Percentiles rank a stretch among this genome's conserved stretches.
Evolutionary conservation across 2,888 invertebrate genomes (phyloP).

Genomic region (Ichneumoninae sp.): DNA sequence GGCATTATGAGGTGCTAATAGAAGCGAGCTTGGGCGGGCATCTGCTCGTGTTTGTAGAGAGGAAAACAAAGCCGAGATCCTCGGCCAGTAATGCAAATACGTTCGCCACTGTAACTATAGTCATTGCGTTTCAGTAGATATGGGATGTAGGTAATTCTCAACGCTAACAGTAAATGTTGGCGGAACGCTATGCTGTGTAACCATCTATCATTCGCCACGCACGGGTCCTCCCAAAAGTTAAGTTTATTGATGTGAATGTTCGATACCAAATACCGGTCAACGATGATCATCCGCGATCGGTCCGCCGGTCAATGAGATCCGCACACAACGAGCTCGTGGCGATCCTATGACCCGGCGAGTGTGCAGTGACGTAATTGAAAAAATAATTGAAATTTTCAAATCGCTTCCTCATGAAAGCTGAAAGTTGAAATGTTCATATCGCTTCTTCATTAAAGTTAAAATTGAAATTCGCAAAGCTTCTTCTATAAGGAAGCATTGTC

Average conservation of each 20-base stretch:
- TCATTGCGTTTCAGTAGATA: constrained; percentile 1
- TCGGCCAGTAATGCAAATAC: constrained; percentile 20
- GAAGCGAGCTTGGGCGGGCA: constrained; percentile 1
- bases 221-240: neutral
- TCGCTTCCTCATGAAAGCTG: too few relatives aligned
- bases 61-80: constrained; percentile 13
- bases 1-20: constrained; percentile 26
- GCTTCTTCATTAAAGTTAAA: too few relatives aligned
- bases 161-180: constrained; percentile 12
- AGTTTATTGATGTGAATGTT: neutral
- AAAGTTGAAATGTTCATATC: too few relatives aligned
- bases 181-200: neutral
- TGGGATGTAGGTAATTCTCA: neutral
- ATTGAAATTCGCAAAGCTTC: too few relatives aligned
- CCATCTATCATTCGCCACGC: neutral
- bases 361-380: neutral
- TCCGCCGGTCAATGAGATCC: neutral
- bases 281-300: neutral
- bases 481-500: too few relatives aligned
- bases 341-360: neutral
- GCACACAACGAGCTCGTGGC: neutral
- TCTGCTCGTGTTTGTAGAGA: constrained; percentile 9
- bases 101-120: constrained; percentile 12
- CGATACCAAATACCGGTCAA: neutral
- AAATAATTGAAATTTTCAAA: too few relatives aligned